Percentiles rank a stretch among this genome's conserved stretches.
These are phyloP conservation scores for Crotalus tigris DNA, from an alignment of 2,113 vertebrate species.

Conservation along the genomic window DNA sequence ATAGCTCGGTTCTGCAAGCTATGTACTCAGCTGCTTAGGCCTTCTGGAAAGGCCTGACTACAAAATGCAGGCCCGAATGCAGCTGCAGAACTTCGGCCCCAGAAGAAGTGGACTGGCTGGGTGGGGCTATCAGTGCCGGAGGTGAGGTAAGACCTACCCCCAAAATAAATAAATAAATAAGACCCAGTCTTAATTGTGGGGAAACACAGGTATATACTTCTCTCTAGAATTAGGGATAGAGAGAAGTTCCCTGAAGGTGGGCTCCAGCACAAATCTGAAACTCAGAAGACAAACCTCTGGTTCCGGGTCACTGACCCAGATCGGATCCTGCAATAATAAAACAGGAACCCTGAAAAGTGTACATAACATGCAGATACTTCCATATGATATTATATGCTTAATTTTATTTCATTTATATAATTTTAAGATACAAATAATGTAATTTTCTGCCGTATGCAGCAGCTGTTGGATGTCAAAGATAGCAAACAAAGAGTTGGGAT, in stretches of 20 bases:
- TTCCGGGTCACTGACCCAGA: not conserved
- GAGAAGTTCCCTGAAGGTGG: not conserved
- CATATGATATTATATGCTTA: not conserved
- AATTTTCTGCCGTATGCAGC: not conserved
- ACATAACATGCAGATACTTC: not conserved
- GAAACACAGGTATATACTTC: not conserved
- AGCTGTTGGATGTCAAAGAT: not conserved
- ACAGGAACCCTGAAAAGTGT: not conserved
- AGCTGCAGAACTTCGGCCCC: no score
- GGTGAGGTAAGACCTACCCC: no score
- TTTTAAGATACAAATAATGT: not conserved
- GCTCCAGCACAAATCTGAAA: not conserved
- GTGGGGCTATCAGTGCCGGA: no score
- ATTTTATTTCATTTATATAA: not conserved
- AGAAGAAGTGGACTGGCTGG: no score
- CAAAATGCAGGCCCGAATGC: no score
- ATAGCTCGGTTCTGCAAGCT: no score
- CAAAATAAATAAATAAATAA: no score
- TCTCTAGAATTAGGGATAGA: not conserved
- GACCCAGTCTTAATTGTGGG: no score
- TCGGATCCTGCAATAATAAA: not conserved
- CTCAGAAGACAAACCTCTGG: not conserved
- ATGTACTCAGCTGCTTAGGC: no score
- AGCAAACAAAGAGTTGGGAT: not conserved
- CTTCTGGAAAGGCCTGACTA: no score